Conservation (phyloP, 2,113 vertebrate species). For the Podocnemis expansa region DNA sequence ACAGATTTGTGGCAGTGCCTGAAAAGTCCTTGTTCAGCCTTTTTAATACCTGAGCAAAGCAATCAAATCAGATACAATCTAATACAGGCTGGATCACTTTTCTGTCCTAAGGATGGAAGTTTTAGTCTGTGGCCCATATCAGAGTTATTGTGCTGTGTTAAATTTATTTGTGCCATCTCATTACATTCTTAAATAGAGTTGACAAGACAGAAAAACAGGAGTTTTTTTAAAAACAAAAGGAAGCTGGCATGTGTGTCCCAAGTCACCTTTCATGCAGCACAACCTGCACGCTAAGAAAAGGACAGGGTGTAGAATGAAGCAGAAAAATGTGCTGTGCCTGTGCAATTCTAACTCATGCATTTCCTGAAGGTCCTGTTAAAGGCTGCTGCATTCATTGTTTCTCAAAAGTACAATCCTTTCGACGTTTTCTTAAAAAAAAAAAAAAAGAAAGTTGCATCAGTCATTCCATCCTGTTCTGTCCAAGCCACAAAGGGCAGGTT, state of each 20-base stretch:
- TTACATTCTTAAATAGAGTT: conserved; percentile 83
- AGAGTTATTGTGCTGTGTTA: conserved; percentile 78
- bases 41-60: conserved; percentile 67
- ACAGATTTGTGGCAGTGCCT: conserved; percentile 26
- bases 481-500: background rate
- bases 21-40: conserved; percentile 75
- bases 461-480: background rate
- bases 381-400: rapidly evolving
- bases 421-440: background rate
- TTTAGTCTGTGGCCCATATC: conserved; percentile 75
- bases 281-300: background rate
- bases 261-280: conserved; percentile 68
- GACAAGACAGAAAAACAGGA: conserved; percentile 81
- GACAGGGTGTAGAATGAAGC: rapidly evolving
- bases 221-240: conserved; percentile 54
- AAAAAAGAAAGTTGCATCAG: background rate
- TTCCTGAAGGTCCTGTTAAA: background rate
- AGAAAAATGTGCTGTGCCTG: background rate
- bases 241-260: conserved; percentile 29
- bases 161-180: conserved; percentile 81
- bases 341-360: background rate
- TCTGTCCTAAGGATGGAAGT: conserved; percentile 63
- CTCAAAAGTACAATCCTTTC: background rate
- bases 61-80: conserved; percentile 57
- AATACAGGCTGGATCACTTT: conserved; percentile 47